These are phyloP conservation scores for Clostera curtula DNA, from an alignment of 2,888 invertebrate genomes.

Conservation along the genomic window DNA sequence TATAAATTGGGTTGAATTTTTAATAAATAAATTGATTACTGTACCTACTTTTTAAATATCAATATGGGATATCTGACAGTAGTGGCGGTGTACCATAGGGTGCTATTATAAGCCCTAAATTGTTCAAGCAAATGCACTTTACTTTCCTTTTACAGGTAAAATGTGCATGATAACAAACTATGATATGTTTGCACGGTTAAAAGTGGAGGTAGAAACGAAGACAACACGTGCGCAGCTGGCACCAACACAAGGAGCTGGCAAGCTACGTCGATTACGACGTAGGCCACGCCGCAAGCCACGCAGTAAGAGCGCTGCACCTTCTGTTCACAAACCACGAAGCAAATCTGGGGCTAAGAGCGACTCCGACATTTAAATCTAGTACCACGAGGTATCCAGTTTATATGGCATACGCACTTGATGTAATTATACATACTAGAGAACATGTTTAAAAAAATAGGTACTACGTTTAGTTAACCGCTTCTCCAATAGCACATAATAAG, in stretches of 20 bases:
- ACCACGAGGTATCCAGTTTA: background rate
- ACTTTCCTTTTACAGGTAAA: slow-evolving; percentile 42
- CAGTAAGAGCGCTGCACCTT: slow-evolving; percentile 61
- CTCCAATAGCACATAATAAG: too few species aligned
- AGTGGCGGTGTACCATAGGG: too few species aligned
- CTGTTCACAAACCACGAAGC: slow-evolving; percentile 33
- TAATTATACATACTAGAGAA: background rate
- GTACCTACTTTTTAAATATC: too few species aligned
- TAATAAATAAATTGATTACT: too few species aligned
- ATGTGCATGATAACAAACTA: slow-evolving; percentile 68
- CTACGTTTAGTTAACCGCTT: too few species aligned
- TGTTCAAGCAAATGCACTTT: slow-evolving; percentile 2
- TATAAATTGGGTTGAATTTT: too few species aligned
- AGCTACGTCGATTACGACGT: slow-evolving; percentile 43
- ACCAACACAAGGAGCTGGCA: slow-evolving; percentile 33
- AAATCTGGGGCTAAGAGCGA: slow-evolving; percentile 65
- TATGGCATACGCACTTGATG: background rate
- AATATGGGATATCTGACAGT: too few species aligned
- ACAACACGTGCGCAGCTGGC: slow-evolving; percentile 36
- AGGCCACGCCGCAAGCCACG: slow-evolving; percentile 50
- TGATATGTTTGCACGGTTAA: slow-evolving; percentile 66
- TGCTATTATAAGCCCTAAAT: slow-evolving; percentile 3
- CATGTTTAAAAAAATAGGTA: too few species aligned
- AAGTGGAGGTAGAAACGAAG: slow-evolving; percentile 61
- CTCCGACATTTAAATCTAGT: slow-evolving; percentile 56